Percentiles rank a stretch among this genome's conserved stretches.
These are phyloP conservation scores for Rhinoraja longicauda DNA, from an alignment of 2,797 vertebrate species.

Conservation along the genomic window DNA sequence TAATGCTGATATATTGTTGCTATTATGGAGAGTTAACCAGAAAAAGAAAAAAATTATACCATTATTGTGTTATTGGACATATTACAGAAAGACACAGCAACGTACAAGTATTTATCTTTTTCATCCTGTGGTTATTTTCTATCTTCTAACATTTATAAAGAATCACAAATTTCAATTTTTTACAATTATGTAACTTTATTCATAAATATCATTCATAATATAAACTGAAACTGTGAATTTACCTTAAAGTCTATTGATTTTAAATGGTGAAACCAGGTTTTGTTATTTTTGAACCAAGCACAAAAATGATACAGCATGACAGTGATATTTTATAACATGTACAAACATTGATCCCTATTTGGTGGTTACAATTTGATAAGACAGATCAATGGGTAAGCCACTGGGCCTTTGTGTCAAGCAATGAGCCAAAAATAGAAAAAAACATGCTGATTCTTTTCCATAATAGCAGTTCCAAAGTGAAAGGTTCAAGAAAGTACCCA, in stretches of 20 bases:
- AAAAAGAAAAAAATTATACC: background rate
- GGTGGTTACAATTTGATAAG: background rate
- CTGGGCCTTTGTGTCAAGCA: background rate
- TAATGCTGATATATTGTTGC: background rate
- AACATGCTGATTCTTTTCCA: background rate
- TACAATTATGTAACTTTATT: slow-evolving; percentile 10
- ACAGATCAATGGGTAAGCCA: background rate
- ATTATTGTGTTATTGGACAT: background rate
- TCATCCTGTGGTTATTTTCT: background rate
- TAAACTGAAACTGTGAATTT: background rate
- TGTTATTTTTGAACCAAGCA: background rate
- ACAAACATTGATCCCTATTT: background rate
- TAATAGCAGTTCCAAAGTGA: background rate
- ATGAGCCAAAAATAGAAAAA: background rate
- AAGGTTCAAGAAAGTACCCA: background rate
- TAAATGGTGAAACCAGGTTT: background rate
- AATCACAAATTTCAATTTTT: background rate
- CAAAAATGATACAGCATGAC: background rate
- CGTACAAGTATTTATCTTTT: background rate
- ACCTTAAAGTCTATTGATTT: background rate
- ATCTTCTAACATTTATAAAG: background rate
- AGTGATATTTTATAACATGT: background rate
- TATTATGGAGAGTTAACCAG: background rate
- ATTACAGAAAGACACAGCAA: background rate
- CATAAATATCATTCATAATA: background rate